A percentile compares a stretch with the other conserved stretches of the same genome.
phyloP scores from a whole-genome alignment of 1,140 invertebrate genomes.

The Rhopalosiphum maidis region DNA sequence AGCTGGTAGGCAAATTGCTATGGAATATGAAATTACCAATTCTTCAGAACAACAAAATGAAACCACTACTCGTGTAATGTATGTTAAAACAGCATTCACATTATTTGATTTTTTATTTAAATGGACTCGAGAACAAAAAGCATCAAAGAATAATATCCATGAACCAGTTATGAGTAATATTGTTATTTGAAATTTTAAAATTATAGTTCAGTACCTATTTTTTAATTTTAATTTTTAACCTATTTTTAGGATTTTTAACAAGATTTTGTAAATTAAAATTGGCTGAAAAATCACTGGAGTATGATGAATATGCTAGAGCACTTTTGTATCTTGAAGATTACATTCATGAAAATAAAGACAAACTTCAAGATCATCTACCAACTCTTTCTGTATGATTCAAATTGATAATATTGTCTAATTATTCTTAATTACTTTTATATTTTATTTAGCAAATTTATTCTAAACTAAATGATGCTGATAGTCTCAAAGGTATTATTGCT shows the following conservation, averaged over 20 bases:
- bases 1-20: slow-evolving; percentile 36
- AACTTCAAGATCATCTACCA: slow-evolving; percentile 68
- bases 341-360: slow-evolving; percentile 68
- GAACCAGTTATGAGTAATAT: slow-evolving; percentile 42
- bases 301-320: slow-evolving; percentile 75
- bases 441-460: slow-evolving; percentile 77
- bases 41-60: slow-evolving; percentile 49
- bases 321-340: slow-evolving; percentile 78
- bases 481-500: slow-evolving; percentile 74
- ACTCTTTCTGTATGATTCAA: slow-evolving; percentile 58
- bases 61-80: slow-evolving; percentile 60
- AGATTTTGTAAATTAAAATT: slow-evolving; percentile 72
- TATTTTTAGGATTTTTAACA: slow-evolving; percentile 65
- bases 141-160: slow-evolving; percentile 40
- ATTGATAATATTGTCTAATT: neutral
- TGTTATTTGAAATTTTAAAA: too few species aligned
- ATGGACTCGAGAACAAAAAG: slow-evolving; percentile 66
- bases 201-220: neutral
- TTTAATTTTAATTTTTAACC: neutral
- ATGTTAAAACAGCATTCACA: slow-evolving; percentile 73
- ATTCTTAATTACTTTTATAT: slow-evolving; percentile 30
- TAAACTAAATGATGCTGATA: slow-evolving; percentile 77
- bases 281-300: slow-evolving; percentile 74
- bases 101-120: slow-evolving; percentile 73
- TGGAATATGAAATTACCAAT: slow-evolving; percentile 47